Evolutionary conservation across 2,113 vertebrate genomes (phyloP).

Genomic region (Penelope pileata): DNA sequence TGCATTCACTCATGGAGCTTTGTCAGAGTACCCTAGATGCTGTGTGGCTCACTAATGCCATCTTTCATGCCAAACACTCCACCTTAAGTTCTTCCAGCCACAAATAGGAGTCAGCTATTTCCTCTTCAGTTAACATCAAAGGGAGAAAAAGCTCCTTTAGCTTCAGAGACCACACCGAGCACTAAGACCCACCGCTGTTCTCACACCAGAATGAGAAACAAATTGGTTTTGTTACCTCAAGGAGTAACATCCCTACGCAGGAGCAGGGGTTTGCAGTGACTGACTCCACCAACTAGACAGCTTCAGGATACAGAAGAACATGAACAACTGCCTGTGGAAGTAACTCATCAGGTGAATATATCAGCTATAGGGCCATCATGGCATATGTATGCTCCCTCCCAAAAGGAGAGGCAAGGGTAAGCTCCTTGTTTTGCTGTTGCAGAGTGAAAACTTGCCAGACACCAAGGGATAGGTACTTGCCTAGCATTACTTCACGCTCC

Average conservation of each 20-base stretch:
- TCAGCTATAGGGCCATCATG: not conserved
- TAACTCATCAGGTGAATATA: not conserved
- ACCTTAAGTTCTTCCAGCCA: not conserved
- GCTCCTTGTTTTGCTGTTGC: not conserved
- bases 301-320: not conserved
- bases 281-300: not conserved
- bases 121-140: not conserved
- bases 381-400: accelerated
- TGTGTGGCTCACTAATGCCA: not conserved
- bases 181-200: not conserved
- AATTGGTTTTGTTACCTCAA: not conserved
- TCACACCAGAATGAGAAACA: not conserved
- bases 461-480: not conserved
- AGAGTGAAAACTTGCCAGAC: not conserved
- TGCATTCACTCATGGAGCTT: not conserved
- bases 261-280: not conserved
- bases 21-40: not conserved
- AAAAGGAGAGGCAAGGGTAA: not conserved
- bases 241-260: accelerated
- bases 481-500: not conserved
- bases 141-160: not conserved
- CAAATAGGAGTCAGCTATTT: not conserved
- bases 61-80: not conserved
- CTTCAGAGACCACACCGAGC: not conserved
- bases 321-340: not conserved